A percentile compares a stretch with the other conserved stretches of the same genome.
These are phyloP conservation scores for Hystrix brachyura DNA, from an alignment of 2,113 vertebrate genomes.

Conservation along the genomic window DNA sequence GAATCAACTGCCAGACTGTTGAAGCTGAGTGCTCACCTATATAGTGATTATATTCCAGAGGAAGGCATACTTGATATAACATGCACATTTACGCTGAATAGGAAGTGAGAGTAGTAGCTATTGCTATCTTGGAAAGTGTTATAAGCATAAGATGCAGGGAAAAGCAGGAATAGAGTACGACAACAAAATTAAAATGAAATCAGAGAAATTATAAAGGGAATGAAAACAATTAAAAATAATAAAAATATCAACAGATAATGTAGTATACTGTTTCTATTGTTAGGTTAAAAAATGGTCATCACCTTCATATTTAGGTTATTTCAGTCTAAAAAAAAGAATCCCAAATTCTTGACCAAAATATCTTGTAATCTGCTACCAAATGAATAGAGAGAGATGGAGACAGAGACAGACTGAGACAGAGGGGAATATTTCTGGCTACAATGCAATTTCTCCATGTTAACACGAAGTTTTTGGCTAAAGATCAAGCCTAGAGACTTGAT, in stretches of 20 bases:
- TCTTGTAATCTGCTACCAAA: not conserved
- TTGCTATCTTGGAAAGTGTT: not conserved
- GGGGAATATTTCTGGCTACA: not conserved
- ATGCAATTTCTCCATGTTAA: not conserved
- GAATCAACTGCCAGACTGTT: not conserved
- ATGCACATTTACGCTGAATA: not conserved
- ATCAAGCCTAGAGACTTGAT: not conserved
- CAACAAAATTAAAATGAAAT: not conserved
- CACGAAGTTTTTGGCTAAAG: not conserved
- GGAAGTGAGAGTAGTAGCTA: not conserved
- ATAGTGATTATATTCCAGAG: not conserved
- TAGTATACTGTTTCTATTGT: not conserved
- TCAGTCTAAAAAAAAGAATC: not conserved
- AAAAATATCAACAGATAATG: not conserved
- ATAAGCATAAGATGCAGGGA: not conserved
- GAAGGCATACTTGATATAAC: not conserved
- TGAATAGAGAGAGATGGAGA: not conserved
- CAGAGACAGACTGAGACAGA: not conserved
- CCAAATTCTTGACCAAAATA: not conserved
- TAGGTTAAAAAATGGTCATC: not conserved
- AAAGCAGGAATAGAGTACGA: not conserved
- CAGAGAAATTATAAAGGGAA: not conserved
- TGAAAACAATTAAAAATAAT: conserved; percentile 10
- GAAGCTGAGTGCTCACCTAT: not conserved
- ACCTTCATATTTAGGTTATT: not conserved